These are phyloP conservation scores for Cecidostiba fungosa DNA, from an alignment of 2,888 invertebrate genomes.

Conservation along the genomic window DNA sequence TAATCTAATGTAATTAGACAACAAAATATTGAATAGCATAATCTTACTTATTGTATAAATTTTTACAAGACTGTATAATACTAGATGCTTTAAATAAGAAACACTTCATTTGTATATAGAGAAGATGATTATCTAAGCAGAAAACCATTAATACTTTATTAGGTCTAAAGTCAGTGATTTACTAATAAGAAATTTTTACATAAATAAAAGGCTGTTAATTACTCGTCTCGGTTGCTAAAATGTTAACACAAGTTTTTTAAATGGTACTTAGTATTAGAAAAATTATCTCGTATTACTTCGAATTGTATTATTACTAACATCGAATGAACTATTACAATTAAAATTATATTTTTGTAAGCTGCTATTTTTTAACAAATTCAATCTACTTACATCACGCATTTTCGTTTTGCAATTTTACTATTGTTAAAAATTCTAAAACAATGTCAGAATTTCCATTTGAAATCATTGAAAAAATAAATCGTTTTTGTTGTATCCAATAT, in stretches of 20 bases:
- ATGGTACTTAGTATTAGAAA: constrained; percentile 32
- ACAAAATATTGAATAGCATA: constrained; percentile 10
- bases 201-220: constrained; percentile 51
- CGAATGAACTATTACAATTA: constrained; percentile 20
- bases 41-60: constrained; percentile 37
- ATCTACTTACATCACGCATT: constrained; percentile 13
- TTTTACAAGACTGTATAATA: constrained; percentile 33
- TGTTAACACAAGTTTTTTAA: constrained; percentile 53
- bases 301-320: constrained; percentile 30
- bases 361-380: not conserved
- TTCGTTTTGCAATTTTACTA: constrained; percentile 35
- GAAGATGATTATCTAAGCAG: constrained; percentile 26
- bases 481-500: constrained; percentile 38
- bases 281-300: constrained; percentile 41
- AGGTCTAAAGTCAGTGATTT: constrained; percentile 22
- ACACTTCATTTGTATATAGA: constrained; percentile 48
- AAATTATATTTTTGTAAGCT: constrained; percentile 48
- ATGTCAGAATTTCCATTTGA: constrained; percentile 23
- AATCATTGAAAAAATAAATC: constrained; percentile 48
- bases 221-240: constrained; percentile 60
- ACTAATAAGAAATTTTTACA: constrained; percentile 25
- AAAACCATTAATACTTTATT: constrained; percentile 34
- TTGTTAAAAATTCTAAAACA: constrained; percentile 17
- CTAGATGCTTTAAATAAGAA: constrained; percentile 34
- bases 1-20: constrained; percentile 1